phyloP scores from a whole-genome alignment of 2,888 invertebrate species.

The Temnothorax unifasciatus region DNA sequence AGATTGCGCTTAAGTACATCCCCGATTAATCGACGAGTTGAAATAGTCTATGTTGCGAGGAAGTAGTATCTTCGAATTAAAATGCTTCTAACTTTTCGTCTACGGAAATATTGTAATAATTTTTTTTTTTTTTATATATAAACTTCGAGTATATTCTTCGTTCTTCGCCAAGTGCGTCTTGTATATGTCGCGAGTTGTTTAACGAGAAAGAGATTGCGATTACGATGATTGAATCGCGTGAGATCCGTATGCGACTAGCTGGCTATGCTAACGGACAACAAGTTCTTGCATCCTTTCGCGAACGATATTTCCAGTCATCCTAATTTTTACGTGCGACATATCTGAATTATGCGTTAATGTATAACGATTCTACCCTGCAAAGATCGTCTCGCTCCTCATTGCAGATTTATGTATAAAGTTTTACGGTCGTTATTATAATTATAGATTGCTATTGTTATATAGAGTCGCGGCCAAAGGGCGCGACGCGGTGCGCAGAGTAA shows the following conservation, averaged over 20 bases:
- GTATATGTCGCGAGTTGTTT: constrained; percentile 5
- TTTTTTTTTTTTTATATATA: neutral
- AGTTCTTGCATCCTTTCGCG: constrained; percentile 2
- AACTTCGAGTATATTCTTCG: neutral
- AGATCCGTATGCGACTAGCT: constrained; percentile 17
- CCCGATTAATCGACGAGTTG: constrained; percentile 12
- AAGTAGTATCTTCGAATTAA: neutral
- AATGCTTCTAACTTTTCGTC: constrained; percentile 6
- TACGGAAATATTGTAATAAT: neutral
- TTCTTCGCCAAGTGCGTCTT: constrained; percentile 6
- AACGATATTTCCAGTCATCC: constrained; percentile 28
- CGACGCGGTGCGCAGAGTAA: constrained; percentile 26
- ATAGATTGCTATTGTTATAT: constrained; percentile 41
- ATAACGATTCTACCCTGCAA: constrained; percentile 11
- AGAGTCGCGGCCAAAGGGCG: constrained; percentile 11
- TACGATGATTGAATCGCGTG: neutral
- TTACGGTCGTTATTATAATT: constrained; percentile 45
- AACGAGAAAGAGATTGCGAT: constrained; percentile 1
- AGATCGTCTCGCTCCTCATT: neutral
- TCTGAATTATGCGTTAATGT: constrained; percentile 20
- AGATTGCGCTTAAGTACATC: constrained; percentile 28
- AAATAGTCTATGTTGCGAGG: neutral
- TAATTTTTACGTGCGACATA: constrained; percentile 44
- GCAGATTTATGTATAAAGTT: constrained; percentile 46
- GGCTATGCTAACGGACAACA: neutral